Base-by-base conservation (phyloP, 2,797 vertebrate genomes). In the Cirrhinus molitorella region DNA sequence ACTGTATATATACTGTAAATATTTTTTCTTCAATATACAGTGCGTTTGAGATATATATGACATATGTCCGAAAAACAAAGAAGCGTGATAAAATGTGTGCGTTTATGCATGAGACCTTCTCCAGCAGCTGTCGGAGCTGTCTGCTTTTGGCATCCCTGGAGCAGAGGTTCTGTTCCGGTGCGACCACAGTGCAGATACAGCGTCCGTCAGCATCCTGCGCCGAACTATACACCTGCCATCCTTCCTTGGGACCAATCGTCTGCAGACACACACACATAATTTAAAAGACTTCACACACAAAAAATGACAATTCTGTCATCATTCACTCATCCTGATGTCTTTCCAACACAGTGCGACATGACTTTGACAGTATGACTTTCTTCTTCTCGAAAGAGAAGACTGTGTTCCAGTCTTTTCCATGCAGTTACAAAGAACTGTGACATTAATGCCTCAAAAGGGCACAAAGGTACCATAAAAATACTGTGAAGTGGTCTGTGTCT, bases 171-270 rank as follows among this genome's bases (percentile, higher is more conserved):
- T 99, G 98, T 88, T 99, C 98, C 1, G 98, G 98, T 61, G 98
- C 98, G 86, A 99, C 98, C 80, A 99, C 98, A 0, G 98, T 99
- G 91, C 98, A 99, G 92, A 99, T 98, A 88, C 98, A 99, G 28
- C 98, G 94, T 1, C 98, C 98, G 1, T 99, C 98, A 1, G 97
- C 96, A 88, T 99, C 98, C 91, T 99, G 98, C 0, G 98, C 98
- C 0, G 98, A 99, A 85, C 98, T 99, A 91, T 99, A 99, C 74
- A 99, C 98, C 91, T 99, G 98, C 98, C 98, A 99, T 61, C 98
- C 98, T 92, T 99, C 98, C 91, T 97, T 98, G 21, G 98, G 97
- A 28, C 97, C 97, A 3, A 99, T 96, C 79, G 98, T 97, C 98
- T 99, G 93, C 17, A 74, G 2, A 85, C 9, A 72, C 12, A 79